Conservation (phyloP, 2,113 vertebrate genomes). For the Murina feae region DNA sequence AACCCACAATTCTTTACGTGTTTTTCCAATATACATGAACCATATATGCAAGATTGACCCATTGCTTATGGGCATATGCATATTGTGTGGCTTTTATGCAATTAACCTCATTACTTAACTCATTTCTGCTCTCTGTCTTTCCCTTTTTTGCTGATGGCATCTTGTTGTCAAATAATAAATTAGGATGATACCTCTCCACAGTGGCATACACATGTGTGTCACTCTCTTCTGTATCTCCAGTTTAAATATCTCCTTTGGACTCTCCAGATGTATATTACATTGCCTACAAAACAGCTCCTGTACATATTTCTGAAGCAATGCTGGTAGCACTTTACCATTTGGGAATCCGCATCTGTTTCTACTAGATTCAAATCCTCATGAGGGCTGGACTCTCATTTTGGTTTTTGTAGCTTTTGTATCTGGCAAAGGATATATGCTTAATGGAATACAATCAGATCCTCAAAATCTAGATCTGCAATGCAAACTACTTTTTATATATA, state of each 20-base stretch:
- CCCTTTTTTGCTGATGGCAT: neutral
- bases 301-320: neutral
- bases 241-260: neutral
- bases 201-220: neutral
- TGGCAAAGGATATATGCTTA: neutral
- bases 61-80: neutral
- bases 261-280: neutral
- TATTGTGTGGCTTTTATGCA: neutral
- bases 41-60: neutral
- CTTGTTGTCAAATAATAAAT: neutral
- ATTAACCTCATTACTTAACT: neutral
- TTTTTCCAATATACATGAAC: neutral
- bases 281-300: neutral
- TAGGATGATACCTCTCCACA: neutral
- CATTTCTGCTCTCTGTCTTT: neutral
- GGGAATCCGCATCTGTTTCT: neutral
- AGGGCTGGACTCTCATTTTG: neutral
- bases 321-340: neutral
- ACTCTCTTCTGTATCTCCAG: neutral
- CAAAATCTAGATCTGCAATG: neutral
- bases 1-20: neutral
- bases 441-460: neutral
- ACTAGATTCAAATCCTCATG: neutral
- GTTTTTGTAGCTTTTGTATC: neutral
- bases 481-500: conserved; percentile 29